Evolutionary conservation across 2,888 invertebrate species (phyloP).

Genomic region (Tetragonula carbonaria): DNA sequence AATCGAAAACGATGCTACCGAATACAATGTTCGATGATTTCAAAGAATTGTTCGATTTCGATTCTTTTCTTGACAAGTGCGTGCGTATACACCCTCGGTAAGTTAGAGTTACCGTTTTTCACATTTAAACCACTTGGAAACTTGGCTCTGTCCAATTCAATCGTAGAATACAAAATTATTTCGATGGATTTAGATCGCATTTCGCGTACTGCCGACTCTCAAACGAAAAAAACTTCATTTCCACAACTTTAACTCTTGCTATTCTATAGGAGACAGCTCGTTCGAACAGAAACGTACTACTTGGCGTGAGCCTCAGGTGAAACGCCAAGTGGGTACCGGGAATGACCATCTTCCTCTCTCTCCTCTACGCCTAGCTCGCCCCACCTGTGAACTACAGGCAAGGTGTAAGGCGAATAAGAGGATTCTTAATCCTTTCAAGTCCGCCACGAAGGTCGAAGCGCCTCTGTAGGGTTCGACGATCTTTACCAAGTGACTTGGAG

Average conservation of each 20-base stretch:
- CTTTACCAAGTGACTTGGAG: constrained; percentile 26
- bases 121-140: constrained; percentile 19
- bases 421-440: constrained; percentile 58
- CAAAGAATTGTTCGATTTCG: constrained; percentile 9
- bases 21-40: constrained; percentile 20
- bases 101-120: not conserved
- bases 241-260: constrained; percentile 41
- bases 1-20: not conserved
- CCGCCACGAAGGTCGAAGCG: constrained; percentile 56
- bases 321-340: constrained; percentile 79
- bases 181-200: not conserved
- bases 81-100: not conserved
- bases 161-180: not conserved
- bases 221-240: constrained; percentile 9
- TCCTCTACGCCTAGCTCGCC: constrained; percentile 58
- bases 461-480: constrained; percentile 62
- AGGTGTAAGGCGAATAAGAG: constrained; percentile 67
- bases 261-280: constrained; percentile 49
- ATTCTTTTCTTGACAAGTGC: constrained; percentile 19
- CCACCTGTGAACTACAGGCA: constrained; percentile 59
- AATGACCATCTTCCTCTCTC: constrained; percentile 61
- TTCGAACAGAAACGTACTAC: constrained; percentile 68
- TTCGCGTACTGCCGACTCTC: not conserved
- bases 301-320: constrained; percentile 72
- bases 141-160: not conserved